These are phyloP conservation scores for Cylindroiulus punctatus DNA, from an alignment of 2,888 invertebrate species.

Conservation along the genomic window DNA sequence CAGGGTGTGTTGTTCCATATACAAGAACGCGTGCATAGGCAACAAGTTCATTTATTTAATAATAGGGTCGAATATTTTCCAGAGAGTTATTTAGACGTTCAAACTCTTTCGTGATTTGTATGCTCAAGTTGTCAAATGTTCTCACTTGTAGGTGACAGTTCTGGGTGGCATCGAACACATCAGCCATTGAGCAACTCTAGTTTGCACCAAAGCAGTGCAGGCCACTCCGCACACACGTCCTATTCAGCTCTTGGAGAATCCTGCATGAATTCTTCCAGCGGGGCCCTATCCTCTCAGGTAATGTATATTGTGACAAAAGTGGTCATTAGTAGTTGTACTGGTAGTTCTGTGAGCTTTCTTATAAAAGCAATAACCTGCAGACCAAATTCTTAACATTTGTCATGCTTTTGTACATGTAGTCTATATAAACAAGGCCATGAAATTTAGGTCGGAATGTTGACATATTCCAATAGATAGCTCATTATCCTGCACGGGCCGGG, in stretches of 20 bases:
- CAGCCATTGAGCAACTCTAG: conserved; percentile 54
- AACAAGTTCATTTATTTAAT: neutral
- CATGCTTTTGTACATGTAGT: neutral
- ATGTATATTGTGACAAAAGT: neutral
- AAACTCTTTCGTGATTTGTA: neutral
- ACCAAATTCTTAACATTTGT: neutral
- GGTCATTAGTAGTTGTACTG: no score
- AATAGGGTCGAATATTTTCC: neutral
- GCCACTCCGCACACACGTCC: conserved; percentile 54
- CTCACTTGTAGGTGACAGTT: conserved; percentile 40
- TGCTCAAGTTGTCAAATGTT: neutral
- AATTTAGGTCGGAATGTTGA: no score
- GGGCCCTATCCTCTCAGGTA: conserved; percentile 56
- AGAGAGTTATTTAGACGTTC: neutral
- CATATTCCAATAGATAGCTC: no score
- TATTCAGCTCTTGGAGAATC: conserved; percentile 55
- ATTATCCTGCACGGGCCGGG: no score
- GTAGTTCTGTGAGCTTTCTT: no score
- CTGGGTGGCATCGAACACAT: conserved; percentile 57
- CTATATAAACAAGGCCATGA: no score
- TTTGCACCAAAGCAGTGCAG: conserved; percentile 52
- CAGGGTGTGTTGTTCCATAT: conserved; percentile 13
- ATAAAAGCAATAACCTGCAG: neutral
- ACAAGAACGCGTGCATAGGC: neutral
- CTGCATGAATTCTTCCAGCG: conserved; percentile 54